A percentile compares a stretch with the other conserved stretches of the same genome.
Conservation (phyloP, 2,113 vertebrate species). For the Chloropsis hardwickii region DNA sequence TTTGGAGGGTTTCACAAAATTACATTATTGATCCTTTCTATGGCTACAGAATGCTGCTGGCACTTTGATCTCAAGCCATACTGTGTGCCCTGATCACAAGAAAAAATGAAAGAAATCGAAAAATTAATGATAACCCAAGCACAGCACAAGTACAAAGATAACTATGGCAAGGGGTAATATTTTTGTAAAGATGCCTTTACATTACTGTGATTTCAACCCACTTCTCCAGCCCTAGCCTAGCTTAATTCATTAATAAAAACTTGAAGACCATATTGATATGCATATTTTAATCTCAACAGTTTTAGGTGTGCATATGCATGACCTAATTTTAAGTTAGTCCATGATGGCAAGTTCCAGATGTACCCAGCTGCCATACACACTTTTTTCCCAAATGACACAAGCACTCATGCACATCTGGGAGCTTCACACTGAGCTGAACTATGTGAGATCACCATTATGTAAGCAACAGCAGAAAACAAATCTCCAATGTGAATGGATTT, state of each 20-base stretch:
- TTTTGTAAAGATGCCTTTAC: not conserved
- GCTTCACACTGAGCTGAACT: not conserved
- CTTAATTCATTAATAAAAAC: not conserved
- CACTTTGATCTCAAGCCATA: not conserved
- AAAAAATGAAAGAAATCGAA: not conserved
- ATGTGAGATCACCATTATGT: not conserved
- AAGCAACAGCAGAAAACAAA: not conserved
- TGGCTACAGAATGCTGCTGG: not conserved
- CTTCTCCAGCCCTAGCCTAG: not conserved
- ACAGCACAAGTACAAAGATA: not conserved
- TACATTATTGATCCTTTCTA: not conserved
- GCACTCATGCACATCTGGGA: not conserved
- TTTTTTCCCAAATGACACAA: not conserved
- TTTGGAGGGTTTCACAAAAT: not conserved
- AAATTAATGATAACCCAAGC: not conserved
- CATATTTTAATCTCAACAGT: not conserved
- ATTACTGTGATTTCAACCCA: not conserved
- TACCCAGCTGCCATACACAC: not conserved
- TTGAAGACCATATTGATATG: not conserved
- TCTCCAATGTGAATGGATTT: not conserved
- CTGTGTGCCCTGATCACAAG: not conserved
- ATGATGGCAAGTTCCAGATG: not conserved
- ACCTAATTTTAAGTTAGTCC: not conserved
- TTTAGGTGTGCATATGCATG: not conserved
- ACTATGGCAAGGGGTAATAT: not conserved